Evolutionary conservation across 2,797 vertebrate genomes (phyloP).

Genomic region (Acanthiza pusilla): DNA sequence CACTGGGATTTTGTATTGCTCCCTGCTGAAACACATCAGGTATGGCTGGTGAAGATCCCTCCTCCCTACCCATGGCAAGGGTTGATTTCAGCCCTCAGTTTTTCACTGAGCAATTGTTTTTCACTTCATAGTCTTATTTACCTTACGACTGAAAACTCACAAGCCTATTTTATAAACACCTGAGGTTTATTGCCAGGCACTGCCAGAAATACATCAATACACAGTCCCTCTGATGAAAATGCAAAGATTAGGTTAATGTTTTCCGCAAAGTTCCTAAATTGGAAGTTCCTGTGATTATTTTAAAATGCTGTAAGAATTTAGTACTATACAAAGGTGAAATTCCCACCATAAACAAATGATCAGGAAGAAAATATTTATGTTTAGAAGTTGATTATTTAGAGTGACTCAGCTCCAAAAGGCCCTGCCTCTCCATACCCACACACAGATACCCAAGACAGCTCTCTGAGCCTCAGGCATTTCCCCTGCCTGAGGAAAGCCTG

Average conservation of each 20-base stretch:
- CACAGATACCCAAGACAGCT: fast-evolving
- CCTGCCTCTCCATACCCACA: not conserved
- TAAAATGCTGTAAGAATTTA: not conserved
- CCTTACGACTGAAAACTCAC: not conserved
- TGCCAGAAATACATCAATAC: not conserved
- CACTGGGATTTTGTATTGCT: not conserved
- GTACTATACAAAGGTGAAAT: not conserved
- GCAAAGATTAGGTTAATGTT: not conserved
- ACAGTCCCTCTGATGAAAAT: not conserved
- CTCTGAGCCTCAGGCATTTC: not conserved
- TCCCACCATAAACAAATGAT: not conserved
- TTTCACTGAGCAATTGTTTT: not conserved
- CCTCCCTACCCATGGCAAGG: not conserved
- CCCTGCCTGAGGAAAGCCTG: not conserved
- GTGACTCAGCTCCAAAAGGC: not conserved
- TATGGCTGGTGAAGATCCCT: not conserved
- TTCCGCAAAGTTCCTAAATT: not conserved
- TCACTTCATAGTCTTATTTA: not conserved
- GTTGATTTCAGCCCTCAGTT: not conserved
- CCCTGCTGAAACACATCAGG: not conserved
- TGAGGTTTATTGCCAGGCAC: not conserved
- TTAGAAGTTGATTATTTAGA: not conserved
- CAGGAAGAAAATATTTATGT: not conserved
- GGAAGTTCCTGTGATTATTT: not conserved
- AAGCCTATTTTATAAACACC: not conserved